phyloP scores from a whole-genome alignment of 2,888 invertebrate species.

The Oligia fasciuncula region DNA sequence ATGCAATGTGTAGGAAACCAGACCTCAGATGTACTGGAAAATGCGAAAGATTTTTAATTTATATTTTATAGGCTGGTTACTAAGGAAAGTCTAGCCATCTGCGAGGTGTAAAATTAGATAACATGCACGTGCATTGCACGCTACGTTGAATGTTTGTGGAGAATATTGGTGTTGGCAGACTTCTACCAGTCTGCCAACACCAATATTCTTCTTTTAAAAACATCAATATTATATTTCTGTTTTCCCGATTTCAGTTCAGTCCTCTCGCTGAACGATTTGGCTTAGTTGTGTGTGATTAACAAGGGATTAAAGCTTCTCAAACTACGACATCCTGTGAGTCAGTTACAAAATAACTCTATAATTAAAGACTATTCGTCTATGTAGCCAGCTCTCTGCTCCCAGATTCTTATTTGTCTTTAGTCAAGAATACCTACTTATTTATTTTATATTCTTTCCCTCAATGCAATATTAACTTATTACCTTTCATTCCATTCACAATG shows the following conservation, averaged over 20 bases:
- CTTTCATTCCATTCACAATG: conserved; percentile 18
- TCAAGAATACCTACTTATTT: neutral
- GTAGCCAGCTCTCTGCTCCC: neutral
- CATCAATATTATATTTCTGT: neutral
- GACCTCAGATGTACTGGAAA: conserved; percentile 16
- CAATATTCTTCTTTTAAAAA: neutral
- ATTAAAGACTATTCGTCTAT: neutral
- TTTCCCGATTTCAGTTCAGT: neutral
- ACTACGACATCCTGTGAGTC: neutral
- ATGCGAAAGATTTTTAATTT: conserved; percentile 15
- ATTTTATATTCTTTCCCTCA: neutral
- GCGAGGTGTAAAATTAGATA: conserved; percentile 36
- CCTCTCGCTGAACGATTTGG: neutral
- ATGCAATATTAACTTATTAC: conserved; percentile 1
- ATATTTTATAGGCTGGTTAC: conserved; percentile 33
- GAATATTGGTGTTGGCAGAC: conserved; percentile 23
- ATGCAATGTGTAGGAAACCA: conserved; percentile 21
- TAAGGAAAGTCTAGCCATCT: conserved; percentile 41
- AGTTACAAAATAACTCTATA: neutral
- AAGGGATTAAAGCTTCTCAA: neutral
- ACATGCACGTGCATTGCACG: neutral
- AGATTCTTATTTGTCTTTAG: neutral
- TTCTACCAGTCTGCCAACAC: neutral
- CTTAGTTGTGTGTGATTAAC: neutral
- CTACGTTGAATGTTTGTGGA: conserved; percentile 5